phyloP scores from a whole-genome alignment of 2,113 vertebrate genomes.

The Glaucidium brasilianum region DNA sequence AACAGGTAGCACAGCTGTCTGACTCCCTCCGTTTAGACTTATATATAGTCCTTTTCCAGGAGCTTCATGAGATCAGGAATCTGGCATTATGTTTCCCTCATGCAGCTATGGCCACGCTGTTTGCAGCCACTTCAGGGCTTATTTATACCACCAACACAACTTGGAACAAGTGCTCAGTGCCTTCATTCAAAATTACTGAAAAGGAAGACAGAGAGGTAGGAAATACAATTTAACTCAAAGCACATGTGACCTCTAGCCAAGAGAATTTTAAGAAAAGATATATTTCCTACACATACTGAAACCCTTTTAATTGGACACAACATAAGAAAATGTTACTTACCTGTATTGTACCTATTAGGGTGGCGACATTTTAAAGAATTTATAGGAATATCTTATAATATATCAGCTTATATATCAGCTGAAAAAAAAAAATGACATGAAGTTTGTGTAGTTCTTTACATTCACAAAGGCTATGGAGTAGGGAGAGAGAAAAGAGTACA shows the following conservation, averaged over 20 bases:
- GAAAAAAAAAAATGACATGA: neutral
- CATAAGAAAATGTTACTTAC: neutral
- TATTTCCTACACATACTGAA: neutral
- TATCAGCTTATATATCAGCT: too few relatives aligned
- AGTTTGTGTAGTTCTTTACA: neutral
- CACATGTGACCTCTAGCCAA: neutral
- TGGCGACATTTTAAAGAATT: neutral
- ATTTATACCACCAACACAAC: neutral
- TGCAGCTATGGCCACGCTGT: neutral
- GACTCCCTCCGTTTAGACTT: neutral
- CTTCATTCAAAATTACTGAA: neutral
- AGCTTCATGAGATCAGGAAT: neutral
- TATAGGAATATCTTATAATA: neutral
- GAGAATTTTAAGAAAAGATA: neutral
- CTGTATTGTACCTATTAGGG: neutral
- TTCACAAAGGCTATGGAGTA: neutral
- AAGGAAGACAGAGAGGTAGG: neutral
- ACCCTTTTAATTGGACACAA: neutral
- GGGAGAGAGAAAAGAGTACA: neutral
- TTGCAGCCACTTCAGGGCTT: neutral
- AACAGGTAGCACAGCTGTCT: neutral
- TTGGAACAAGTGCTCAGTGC: neutral
- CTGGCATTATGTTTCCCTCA: neutral
- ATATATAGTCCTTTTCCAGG: neutral
- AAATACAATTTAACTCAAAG: neutral